Base-by-base conservation (phyloP, 2,797 vertebrate genomes). In the Rallus crepitans region DNA sequence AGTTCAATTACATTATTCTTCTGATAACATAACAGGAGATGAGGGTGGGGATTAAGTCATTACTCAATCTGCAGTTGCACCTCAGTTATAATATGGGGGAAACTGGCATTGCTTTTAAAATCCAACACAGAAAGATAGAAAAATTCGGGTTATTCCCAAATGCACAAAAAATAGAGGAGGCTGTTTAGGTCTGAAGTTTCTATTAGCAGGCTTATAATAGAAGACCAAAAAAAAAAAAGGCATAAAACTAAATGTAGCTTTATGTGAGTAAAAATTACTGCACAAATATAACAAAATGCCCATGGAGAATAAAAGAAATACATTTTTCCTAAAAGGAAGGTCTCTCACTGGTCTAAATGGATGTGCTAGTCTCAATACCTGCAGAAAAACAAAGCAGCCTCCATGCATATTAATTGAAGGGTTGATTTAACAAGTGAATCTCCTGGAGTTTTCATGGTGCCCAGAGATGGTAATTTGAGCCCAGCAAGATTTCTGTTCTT, bases 401-500 rank as follows among this genome's bases (percentile, higher is more conserved):
- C 78, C 40, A 28, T 37, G 40, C 93, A 65, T 75, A 66, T 87
- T 89, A 72, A 66, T 47, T 69, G 79, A 93, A 89, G 40, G 48
- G 19, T 37, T 55, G 60, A 77, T 95, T 95, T 81, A 63, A 87
- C 69, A 78, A 85, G 82, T 78, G 64, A 68, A 88, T 60, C 9
- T 23, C n/a, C 77, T 25, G 40, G 37, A 85, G 72, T 71, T 85
- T 94, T 89, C 69, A 9, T 33, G 25, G 57, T 59, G 37, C 48
- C 48, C 81, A 69, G 39, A 63, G 64, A 89, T 6, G 16, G 87
- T 79, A 90, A 94, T 95, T 93, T 85, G 45, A 78, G 64, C 63
- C 78, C 76, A 85, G 87, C 40, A 72, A 85, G 82, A 55, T 37
- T 84, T 61, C 72, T 93, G 60, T 78, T 90, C 86, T 84, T 59